Base-by-base conservation (phyloP, 2,797 vertebrate genomes). In the Acanthornis magna region DNA sequence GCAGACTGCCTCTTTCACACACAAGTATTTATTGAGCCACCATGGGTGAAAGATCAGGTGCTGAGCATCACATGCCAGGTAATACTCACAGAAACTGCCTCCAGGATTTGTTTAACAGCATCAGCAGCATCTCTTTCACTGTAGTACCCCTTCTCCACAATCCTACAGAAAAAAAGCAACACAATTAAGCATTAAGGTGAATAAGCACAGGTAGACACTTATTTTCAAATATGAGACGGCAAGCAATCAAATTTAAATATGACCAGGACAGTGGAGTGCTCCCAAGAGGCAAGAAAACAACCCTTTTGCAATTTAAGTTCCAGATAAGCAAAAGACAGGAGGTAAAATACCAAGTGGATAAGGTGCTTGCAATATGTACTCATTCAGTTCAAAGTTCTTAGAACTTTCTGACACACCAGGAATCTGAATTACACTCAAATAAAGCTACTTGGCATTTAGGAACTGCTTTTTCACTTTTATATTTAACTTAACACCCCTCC, bases 101-200 rank as follows among this genome's bases (percentile, higher is more conserved):
- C 98, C 97, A 99, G 97, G 85, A 99, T 98, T 95, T 99, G 98
- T 88, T 98, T 99, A 91, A 99, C 98, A 22, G 98, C 98, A 16
- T 98, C 98, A 40, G 98, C 98, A 66, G 98, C 98, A 63, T 99
- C 98, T 63, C 98, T 97, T 77, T 99, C 98, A 84, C 98, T 99
- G 70, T 99, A 99, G 93, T 98, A 99, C 14, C 98, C 98, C 48
- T 98, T 99, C 94, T 99, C 98, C 93, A 99, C 98, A 97, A 99
- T 98, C 97, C 98, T 99, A 90, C 54, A 97, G 96, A 77, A 80
- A 85, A 96, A 87, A 96, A 71, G 8, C 15, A 93, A 63, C 18
- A 94, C 75, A 29, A 42, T 82, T 60, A 66, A 42, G 20, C 13
- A 75, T 60, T 89, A 67, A 67, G 19, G 18, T 34, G 61, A 93